Conservation (phyloP, 2,888 invertebrate species). For the Nematopogon swammerdamellus region DNA sequence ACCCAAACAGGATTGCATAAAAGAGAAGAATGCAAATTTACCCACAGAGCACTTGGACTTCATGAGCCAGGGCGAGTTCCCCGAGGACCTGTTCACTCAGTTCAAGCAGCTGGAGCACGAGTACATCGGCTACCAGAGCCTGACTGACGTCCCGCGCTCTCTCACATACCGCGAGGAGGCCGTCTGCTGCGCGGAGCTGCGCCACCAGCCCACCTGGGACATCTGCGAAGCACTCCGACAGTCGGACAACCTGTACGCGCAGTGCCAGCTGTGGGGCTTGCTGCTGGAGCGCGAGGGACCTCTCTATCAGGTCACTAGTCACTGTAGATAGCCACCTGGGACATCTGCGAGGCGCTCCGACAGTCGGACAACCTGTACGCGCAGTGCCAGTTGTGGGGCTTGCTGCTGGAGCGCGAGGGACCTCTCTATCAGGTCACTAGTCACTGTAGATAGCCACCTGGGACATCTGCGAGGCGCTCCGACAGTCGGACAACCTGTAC, state of each 20-base stretch:
- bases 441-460: too few species aligned
- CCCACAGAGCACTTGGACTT: slow-evolving; percentile 91
- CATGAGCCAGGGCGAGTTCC: slow-evolving; percentile 78
- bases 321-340: slow-evolving; percentile 39
- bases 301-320: slow-evolving; percentile 64
- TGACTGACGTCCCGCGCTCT: slow-evolving; percentile 90
- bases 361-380: too few species aligned
- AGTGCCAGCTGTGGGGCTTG: slow-evolving; percentile 82
- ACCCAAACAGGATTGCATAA: too few species aligned
- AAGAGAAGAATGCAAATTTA: too few species aligned
- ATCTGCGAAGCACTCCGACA: slow-evolving; percentile 68
- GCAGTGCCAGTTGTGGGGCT: slow-evolving; percentile 80
- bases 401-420: slow-evolving; percentile 78
- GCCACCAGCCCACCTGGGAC: slow-evolving; percentile 66
- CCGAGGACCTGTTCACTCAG: slow-evolving; percentile 71
- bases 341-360: too few species aligned
- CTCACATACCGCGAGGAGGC: slow-evolving; percentile 69
- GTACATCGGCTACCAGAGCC: slow-evolving; percentile 91
- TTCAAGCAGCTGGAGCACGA: slow-evolving; percentile 89
- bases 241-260: slow-evolving; percentile 71
- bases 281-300: slow-evolving; percentile 78
- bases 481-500: slow-evolving; percentile 68
- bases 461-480: slow-evolving; percentile 67
- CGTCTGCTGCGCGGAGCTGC: slow-evolving; percentile 53
- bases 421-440: slow-evolving; percentile 67